Evolutionary conservation across 1,140 invertebrate genomes (phyloP), one percentile per base, ranked within the genome.

Genomic region (Fopius arisanus): DNA sequence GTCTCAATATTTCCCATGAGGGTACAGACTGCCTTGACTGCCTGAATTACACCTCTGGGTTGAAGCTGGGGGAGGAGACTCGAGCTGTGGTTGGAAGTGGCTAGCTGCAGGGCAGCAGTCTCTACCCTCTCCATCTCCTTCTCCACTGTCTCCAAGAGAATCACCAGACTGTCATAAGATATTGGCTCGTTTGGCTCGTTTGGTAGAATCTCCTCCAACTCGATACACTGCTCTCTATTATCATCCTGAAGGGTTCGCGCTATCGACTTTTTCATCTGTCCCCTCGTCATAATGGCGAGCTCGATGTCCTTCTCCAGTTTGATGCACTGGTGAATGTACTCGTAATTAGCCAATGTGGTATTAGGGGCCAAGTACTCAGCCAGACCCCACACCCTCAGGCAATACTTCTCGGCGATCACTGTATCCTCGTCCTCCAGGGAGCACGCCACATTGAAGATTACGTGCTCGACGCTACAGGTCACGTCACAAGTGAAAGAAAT

Each of bases 251-350:
- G 92, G 7, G 93, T 94, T 86, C 94, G 87, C 0, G 92, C 90
- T 74, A 94, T 92, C 0, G 91, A 91, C 78, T 90, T 86, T 74
- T 90, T 88, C 66, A 94, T 88, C 72, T 92, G 89, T 33, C 81
- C 88, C 69, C 93, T 91, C 6, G 93, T 91, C 75, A 92, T 90
- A 54, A 95, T 89, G 54, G 92, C 93, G 73, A 99, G 89, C 69
- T 92, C 89, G 0, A 98, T 94, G 88, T 98, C 96, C 83, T 94
- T 92, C 84, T 98, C 97, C 79, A 97, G 87, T 84, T 98, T 97
- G 43, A 98, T 94, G 87, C 97, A 98, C 77, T 96, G 93, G 82
- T 97, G 95, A 71, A 98, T 93, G 87, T 97, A 98, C 83, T 97
- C 95, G 88, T 97, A 97, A 83, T 97, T 95, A 65, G 92, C 93